Base-by-base conservation (phyloP, 2,888 invertebrate species). In the Molanna angustata region DNA sequence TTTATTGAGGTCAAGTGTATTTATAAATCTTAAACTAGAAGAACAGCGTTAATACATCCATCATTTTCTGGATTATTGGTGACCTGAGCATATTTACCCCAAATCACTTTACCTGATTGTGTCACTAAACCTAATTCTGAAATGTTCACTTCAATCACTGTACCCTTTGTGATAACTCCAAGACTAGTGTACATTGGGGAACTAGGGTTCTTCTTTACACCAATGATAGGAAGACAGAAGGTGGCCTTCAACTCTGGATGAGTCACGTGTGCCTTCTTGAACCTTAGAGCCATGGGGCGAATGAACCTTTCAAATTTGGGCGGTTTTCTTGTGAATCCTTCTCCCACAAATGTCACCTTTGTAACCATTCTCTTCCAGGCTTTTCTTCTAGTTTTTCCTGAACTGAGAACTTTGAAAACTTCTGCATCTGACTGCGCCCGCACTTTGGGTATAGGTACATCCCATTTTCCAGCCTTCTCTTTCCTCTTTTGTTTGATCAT, bases 281-380 rank as follows among this genome's bases (percentile, higher is more conserved):
- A 96, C 43, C 98, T 78, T 2, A 98, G 71, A 1, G 88, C 96
- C 98, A 98, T 99, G 0, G 99, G 99, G 47, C 99, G 76, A 57
- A 99, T 98, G 67, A 99, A 99, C 54, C 99, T 80, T 68, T 99
- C 99, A 75, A 94, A 99, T 71, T 99, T 99, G 0, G 98, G 99
- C 16, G 99, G 99, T 76, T 99, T 99, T 35, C 99, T 80, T 1
- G 99, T 99, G 68, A 99, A 99, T 52, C 90, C 92, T 68, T 99
- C 99, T 0, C 98, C 98, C 2, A 99, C 99, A 72, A 84, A 99
- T 43, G 93, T 93, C 0, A 95, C 95, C 79, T 98, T 99, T 0
- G 98, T 99, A 0, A 99, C 97, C 96, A 99, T 97, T 53, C 99
- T 80, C 67, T 99, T 99, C 99, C 99, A 99, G 0, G 93, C 94